Evolutionary conservation across 2,113 vertebrate species (phyloP).

Genomic region (Cheirogaleus medius): DNA sequence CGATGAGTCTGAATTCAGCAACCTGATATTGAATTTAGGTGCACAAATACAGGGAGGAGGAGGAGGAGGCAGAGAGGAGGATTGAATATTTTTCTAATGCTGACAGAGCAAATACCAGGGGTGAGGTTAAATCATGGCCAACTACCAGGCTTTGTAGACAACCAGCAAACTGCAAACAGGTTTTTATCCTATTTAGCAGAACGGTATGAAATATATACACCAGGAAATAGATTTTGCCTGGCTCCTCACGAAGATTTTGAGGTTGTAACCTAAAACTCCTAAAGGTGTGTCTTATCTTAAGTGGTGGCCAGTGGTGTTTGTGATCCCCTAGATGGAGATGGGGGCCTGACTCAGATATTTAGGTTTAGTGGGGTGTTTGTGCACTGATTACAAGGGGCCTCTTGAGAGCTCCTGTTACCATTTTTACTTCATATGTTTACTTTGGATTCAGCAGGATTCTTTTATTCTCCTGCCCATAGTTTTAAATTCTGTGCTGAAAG

Average conservation of each 20-base stretch:
- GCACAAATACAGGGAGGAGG: too few relatives aligned
- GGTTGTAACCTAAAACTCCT: not conserved
- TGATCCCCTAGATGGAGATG: not conserved
- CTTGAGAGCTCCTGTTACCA: conserved; percentile 50
- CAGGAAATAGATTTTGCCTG: not conserved
- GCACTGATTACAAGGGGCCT: conserved; percentile 37
- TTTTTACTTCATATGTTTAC: conserved; percentile 26
- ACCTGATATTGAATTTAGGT: not conserved
- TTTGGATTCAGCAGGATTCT: conserved; percentile 55
- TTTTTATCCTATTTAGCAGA: conserved; percentile 22
- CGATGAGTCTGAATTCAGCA: conserved; percentile 1
- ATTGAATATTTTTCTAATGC: not conserved
- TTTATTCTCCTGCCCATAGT: conserved; percentile 34
- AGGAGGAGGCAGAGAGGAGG: not conserved
- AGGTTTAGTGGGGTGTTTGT: conserved; percentile 47
- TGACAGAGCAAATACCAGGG: not conserved
- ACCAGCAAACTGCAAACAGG: not conserved
- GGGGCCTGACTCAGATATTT: not conserved
- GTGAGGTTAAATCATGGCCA: conserved; percentile 11
- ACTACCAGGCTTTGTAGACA: not conserved
- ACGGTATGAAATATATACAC: not conserved
- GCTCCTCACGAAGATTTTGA: not conserved
- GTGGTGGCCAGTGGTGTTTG: not conserved
- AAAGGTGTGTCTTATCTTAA: not conserved
- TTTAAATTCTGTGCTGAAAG: conserved; percentile 49